Evolutionary conservation across 2,888 invertebrate species (phyloP).

Genomic region (Slavum lentiscoides): DNA sequence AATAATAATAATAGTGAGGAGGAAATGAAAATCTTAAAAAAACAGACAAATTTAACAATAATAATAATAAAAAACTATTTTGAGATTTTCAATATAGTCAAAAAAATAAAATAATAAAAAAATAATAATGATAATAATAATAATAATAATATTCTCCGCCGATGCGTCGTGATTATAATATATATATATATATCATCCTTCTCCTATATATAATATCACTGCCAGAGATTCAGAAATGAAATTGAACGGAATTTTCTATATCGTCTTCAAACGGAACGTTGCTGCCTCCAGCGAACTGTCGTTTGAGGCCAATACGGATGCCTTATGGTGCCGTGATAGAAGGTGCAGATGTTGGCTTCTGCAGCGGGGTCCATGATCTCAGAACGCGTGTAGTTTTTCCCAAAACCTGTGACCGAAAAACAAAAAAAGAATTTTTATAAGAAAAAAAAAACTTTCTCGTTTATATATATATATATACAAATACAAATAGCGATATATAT

Average conservation of each 20-base stretch:
- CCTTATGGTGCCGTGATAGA: slow-evolving; percentile 34
- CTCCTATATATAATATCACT: neutral
- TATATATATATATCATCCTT: neutral
- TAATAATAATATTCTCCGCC: slow-evolving; percentile 29
- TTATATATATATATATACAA: too few relatives aligned
- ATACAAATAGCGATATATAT: too few relatives aligned
- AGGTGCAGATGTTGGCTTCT: slow-evolving; percentile 7
- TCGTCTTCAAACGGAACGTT: slow-evolving; percentile 11
- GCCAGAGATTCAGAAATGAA: neutral
- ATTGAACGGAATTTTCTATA: slow-evolving; percentile 15
- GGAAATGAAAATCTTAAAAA: slow-evolving; percentile 34
- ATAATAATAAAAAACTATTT: slow-evolving; percentile 27
- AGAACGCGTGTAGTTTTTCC: slow-evolving; percentile 13
- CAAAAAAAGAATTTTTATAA: neutral
- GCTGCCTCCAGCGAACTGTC: slow-evolving; percentile 45
- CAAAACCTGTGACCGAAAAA: slow-evolving; percentile 35
- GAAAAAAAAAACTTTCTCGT: too few relatives aligned
- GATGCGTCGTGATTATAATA: too few relatives aligned
- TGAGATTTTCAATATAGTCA: slow-evolving; percentile 40
- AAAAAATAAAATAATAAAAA: slow-evolving; percentile 7
- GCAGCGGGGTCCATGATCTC: neutral
- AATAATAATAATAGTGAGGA: slow-evolving; percentile 23
- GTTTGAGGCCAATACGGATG: slow-evolving; percentile 51
- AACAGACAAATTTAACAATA: slow-evolving; percentile 51
- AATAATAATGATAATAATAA: slow-evolving; percentile 43